Conservation (phyloP, 2,113 vertebrate species). For the Platichthys stellatus region DNA sequence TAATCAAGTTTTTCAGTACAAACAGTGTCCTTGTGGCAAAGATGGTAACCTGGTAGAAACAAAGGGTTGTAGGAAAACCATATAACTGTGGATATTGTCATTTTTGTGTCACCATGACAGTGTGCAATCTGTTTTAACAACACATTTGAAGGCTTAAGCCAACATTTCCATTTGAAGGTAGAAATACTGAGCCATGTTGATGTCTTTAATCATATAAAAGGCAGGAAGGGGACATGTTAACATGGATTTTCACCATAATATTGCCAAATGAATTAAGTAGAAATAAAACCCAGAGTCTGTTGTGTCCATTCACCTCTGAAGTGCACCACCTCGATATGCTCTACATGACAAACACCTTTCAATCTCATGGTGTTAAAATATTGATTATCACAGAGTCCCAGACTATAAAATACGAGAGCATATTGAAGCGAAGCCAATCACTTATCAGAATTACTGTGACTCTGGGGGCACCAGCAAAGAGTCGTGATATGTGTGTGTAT, state of each 20-base stretch:
- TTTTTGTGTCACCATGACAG: too few relatives aligned
- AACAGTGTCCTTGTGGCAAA: too few relatives aligned
- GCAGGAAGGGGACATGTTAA: too few relatives aligned
- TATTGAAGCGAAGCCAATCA: conserved; percentile 13
- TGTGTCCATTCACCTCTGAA: conserved; percentile 28
- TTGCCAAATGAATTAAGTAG: background rate
- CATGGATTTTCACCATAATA: too few relatives aligned
- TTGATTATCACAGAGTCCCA: conserved; percentile 1
- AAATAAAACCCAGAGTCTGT: conserved; percentile 49
- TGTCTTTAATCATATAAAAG: too few relatives aligned
- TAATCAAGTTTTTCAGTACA: too few relatives aligned
- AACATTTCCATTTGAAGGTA: too few relatives aligned
- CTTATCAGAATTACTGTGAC: conserved; percentile 3
- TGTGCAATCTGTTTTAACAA: too few relatives aligned
- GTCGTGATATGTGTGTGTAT: background rate
- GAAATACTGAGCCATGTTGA: too few relatives aligned
- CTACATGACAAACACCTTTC: conserved; percentile 35
- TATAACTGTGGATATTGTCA: background rate
- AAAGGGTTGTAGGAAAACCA: background rate
- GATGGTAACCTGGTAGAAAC: too few relatives aligned
- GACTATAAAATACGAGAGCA: conserved; percentile 21
- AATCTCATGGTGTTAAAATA: conserved; percentile 30
- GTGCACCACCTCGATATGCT: background rate
- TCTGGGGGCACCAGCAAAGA: background rate
- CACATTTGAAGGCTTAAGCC: too few relatives aligned